Base-by-base conservation (phyloP, 2,113 vertebrate species). In the Arizona elegans region DNA sequence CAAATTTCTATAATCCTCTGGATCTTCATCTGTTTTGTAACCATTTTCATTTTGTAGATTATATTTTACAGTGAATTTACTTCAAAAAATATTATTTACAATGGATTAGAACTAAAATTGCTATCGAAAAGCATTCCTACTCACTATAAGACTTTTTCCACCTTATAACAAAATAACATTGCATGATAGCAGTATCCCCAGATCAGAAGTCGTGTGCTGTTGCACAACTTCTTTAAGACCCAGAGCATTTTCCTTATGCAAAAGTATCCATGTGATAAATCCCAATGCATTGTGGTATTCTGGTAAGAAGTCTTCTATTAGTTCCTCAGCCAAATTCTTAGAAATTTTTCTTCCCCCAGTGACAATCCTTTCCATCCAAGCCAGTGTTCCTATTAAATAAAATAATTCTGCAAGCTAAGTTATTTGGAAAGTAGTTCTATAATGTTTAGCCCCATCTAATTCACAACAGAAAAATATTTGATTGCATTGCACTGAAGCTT, bases 401-500 rank as follows among this genome's bases (percentile, higher is more conserved):
- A 8, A 92, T 86, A 88, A 87, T 87, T 90, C 91, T 94, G 11
- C 2, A 90, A 90, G 38, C 87, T 91, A 92, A 21, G 15, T 93
- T 94, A 92, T 81, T 95, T 94, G 90, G 54, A 93, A 58, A 91
- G 38, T 0, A 12, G 43, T 91, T 95, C 91, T 87, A 24, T 47
- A 43, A 89, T 33, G 85, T 86, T 13, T 90, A 53, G 1, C n/a
- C 11, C 11, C 47, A 58, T 86, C 89, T 2, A 85, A 47, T 85
- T 19, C n/a, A 81, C 10, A 89, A 58, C 21, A 50, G 43, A 26
- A 23, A 24, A 59, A 59, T 29, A 47, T 55, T 81, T 81, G 75
- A 81, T 2, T 81, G 75, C 3, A 58, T 75, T 52, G 58, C n/a
- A 93, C 4, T 1, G 7, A 94, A 94, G 95, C 19, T 7, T 52